phyloP scores from a whole-genome alignment of 1,140 invertebrate genomes.

The Scaptomyza pallida region DNA sequence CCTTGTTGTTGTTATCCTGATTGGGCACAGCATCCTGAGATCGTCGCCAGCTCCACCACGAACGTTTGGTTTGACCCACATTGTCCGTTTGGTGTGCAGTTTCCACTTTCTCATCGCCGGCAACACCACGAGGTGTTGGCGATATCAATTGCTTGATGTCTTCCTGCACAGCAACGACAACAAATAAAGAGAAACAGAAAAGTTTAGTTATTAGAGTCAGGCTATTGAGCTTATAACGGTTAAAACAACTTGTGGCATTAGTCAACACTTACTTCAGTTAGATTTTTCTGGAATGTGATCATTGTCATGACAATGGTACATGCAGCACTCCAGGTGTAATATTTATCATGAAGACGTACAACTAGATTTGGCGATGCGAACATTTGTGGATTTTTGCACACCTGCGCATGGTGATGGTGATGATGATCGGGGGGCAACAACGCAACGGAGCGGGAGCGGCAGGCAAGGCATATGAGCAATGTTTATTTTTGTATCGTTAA shows the following conservation, averaged over 20 bases:
- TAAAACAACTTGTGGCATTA: background rate
- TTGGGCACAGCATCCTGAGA: slow-evolving; percentile 84
- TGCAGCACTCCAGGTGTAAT: slow-evolving; percentile 94
- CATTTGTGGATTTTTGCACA: slow-evolving; percentile 91
- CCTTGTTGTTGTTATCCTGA: slow-evolving; percentile 11
- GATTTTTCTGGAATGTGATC: slow-evolving; percentile 91
- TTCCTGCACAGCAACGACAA: slow-evolving; percentile 52
- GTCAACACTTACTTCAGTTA: slow-evolving; percentile 85
- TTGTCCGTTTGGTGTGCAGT: slow-evolving; percentile 60
- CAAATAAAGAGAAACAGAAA: background rate
- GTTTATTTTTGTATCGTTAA: slow-evolving; percentile 22
- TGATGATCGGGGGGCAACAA: slow-evolving; percentile 33
- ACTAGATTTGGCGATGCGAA: slow-evolving; percentile 94
- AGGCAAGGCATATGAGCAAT: slow-evolving; percentile 38
- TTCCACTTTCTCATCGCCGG: slow-evolving; percentile 68
- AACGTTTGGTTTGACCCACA: slow-evolving; percentile 84
- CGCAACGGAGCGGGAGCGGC: slow-evolving; percentile 12
- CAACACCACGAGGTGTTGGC: slow-evolving; percentile 18
- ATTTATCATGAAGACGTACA: slow-evolving; percentile 93
- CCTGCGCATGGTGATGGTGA: slow-evolving; percentile 84
- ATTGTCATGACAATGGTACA: slow-evolving; percentile 94
- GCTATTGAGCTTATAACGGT: background rate
- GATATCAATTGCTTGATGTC: slow-evolving; percentile 79
- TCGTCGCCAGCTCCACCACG: slow-evolving; percentile 91
- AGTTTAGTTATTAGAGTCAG: background rate